phyloP scores from a whole-genome alignment of 2,113 vertebrate genomes.

The Urocynchramus pylzowi region DNA sequence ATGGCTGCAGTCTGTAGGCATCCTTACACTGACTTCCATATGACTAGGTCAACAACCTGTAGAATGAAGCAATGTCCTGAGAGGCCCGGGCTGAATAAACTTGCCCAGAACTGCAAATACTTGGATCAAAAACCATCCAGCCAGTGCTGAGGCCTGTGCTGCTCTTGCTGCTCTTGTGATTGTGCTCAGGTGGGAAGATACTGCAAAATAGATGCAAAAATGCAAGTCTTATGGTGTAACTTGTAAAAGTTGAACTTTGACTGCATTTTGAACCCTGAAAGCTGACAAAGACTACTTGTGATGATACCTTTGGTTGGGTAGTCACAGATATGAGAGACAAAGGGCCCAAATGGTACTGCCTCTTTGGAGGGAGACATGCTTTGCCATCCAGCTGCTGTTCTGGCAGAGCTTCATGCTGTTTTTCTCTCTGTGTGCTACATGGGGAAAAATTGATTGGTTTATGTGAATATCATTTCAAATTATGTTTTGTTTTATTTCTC shows the following conservation, averaged over 20 bases:
- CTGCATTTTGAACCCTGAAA: not conserved
- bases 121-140: not conserved
- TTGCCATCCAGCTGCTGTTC: not conserved
- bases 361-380: not conserved
- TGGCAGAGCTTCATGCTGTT: not conserved
- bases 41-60: not conserved
- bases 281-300: not conserved
- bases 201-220: not conserved
- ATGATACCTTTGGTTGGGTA: not conserved
- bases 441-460: not conserved
- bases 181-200: not conserved
- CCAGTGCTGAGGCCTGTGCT: not conserved
- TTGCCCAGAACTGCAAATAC: not conserved
- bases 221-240: not conserved
- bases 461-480: not conserved
- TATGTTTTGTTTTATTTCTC: not conserved
- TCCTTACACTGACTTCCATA: not conserved
- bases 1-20: not conserved
- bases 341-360: not conserved
- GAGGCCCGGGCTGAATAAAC: not conserved
- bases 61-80: not conserved
- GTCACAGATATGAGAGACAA: not conserved
- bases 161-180: not conserved
- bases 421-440: not conserved
- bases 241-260: not conserved